These are phyloP conservation scores for Leguminivora glycinivorella DNA, from an alignment of 1,140 invertebrate species.

Conservation along the genomic window DNA sequence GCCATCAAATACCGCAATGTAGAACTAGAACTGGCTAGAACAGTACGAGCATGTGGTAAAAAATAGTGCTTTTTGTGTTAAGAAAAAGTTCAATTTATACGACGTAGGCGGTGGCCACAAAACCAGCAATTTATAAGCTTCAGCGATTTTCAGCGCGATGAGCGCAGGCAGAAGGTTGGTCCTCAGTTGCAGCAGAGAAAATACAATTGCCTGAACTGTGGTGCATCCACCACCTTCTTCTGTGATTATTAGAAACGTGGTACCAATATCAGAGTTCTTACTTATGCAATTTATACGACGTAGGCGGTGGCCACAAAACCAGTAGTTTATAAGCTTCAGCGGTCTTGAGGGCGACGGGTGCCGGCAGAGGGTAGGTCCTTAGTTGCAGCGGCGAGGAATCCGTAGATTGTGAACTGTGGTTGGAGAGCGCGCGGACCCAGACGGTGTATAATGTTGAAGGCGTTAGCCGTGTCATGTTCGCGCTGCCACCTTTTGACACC, in stretches of 20 bases:
- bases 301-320: slow-evolving; percentile 82
- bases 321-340: slow-evolving; percentile 80
- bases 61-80: no score
- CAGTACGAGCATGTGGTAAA: no score
- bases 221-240: no score
- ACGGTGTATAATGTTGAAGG: slow-evolving; percentile 83
- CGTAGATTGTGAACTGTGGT: slow-evolving; percentile 83
- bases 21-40: no score
- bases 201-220: no score
- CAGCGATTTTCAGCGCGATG: slow-evolving; percentile 77
- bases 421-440: slow-evolving; percentile 86
- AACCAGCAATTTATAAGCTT: slow-evolving; percentile 81
- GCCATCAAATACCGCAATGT: no score
- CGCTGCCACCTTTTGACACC: slow-evolving; percentile 66
- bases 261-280: slow-evolving; percentile 37
- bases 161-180: slow-evolving; percentile 86
- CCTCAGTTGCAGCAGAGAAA: slow-evolving; percentile 65
- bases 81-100: slow-evolving; percentile 52
- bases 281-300: slow-evolving; percentile 51
- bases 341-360: slow-evolving; percentile 79
- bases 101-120: slow-evolving; percentile 81
- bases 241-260: no score
- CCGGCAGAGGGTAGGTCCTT: slow-evolving; percentile 85
- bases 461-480: slow-evolving; percentile 59
- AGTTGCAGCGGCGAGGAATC: slow-evolving; percentile 81